Conservation (phyloP, 2,113 vertebrate genomes). For the Lethenteron camtschaticum region DNA sequence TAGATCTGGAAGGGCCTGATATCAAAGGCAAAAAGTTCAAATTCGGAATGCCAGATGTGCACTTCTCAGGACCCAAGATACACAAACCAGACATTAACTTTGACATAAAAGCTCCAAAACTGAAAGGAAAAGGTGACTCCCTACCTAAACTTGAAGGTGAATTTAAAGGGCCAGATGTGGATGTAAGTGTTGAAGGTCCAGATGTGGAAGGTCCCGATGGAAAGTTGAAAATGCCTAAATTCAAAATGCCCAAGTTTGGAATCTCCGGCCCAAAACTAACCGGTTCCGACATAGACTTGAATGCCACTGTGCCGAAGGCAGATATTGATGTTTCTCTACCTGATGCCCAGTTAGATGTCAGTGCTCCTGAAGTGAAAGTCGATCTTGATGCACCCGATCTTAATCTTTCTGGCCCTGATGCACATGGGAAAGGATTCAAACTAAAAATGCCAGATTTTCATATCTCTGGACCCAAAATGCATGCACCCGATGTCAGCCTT, state of each 20-base stretch:
- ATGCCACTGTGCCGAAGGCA: neutral
- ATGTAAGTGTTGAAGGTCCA: constrained; percentile 11
- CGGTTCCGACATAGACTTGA: constrained; percentile 2
- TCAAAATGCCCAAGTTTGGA: constrained; percentile 22
- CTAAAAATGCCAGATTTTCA: constrained; percentile 18
- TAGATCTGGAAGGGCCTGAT: neutral
- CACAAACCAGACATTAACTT: neutral
- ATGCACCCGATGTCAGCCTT: constrained; percentile 19
- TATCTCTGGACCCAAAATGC: constrained; percentile 14
- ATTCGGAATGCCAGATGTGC: neutral
- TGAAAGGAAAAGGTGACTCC: neutral
- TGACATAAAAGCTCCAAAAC: neutral
- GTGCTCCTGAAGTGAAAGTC: constrained; percentile 14
- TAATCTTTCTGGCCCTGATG: neutral
- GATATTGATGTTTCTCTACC: constrained; percentile 4
- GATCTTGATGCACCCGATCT: constrained; percentile 3
- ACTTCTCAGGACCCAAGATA: constrained; percentile 15
- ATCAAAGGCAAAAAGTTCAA: neutral
- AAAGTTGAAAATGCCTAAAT: constrained; percentile 22
- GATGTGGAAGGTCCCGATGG: constrained; percentile 11
- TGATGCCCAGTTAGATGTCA: constrained; percentile 2
- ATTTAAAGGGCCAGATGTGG: constrained; percentile 5
- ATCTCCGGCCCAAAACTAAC: constrained; percentile 20
- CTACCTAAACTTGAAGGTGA: neutral
- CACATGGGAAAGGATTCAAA: constrained; percentile 4